A percentile compares a stretch with the other conserved stretches of the same genome.
Evolutionary conservation across 2,888 invertebrate genomes (phyloP).

Genomic region (Dione vanillae): DNA sequence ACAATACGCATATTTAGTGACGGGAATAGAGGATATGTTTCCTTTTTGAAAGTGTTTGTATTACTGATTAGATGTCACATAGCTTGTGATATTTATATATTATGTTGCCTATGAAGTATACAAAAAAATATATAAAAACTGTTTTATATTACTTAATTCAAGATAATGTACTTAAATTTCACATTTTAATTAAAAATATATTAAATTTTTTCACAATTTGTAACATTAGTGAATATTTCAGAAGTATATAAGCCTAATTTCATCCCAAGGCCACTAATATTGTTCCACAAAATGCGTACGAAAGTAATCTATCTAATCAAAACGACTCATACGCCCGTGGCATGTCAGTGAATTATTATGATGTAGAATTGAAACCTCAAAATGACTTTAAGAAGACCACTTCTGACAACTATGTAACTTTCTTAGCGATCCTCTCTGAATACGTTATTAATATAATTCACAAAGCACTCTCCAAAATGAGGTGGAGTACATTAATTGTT

Average conservation of each 20-base stretch:
- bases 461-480: slow-evolving; percentile 16
- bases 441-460: slow-evolving; percentile 26
- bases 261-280: neutral
- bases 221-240: too few species aligned
- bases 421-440: slow-evolving; percentile 22
- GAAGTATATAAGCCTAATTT: too few species aligned
- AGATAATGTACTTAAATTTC: too few species aligned
- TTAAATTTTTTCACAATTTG: too few species aligned
- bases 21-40: too few species aligned
- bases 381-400: slow-evolving; percentile 15
- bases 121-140: too few species aligned
- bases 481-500: slow-evolving; percentile 27
- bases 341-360: slow-evolving; percentile 12
- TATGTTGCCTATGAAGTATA: too few species aligned
- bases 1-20: neutral
- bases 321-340: neutral
- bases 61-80: too few species aligned
- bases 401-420: slow-evolving; percentile 21
- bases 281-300: neutral
- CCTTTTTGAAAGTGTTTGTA: too few species aligned
- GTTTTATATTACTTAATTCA: too few species aligned
- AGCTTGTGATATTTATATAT: too few species aligned
- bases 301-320: slow-evolving; percentile 13
- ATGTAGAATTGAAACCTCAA: slow-evolving; percentile 9
- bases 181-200: too few species aligned